phyloP scores from a whole-genome alignment of 1,140 invertebrate genomes.

The Zaprionus nigranus region DNA sequence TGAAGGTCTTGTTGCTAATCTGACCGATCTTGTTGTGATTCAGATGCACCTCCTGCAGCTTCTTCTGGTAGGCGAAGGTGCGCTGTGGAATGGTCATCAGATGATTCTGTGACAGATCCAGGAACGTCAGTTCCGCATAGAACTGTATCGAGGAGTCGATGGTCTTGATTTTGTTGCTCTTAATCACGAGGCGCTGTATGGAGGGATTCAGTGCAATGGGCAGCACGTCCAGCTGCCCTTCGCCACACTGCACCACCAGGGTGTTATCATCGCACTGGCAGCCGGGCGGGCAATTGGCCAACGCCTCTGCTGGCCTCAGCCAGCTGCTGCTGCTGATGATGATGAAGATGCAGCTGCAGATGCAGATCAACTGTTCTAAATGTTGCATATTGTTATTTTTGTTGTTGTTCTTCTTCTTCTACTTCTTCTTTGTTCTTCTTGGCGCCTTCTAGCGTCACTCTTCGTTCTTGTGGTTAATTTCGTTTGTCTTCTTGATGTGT shows the following conservation, averaged over 20 bases:
- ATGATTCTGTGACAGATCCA: slow-evolving; percentile 94
- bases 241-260: slow-evolving; percentile 92
- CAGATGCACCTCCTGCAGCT: slow-evolving; percentile 93
- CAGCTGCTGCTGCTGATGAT: slow-evolving; percentile 30
- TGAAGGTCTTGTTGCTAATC: slow-evolving; percentile 91
- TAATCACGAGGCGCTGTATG: slow-evolving; percentile 92
- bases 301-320: slow-evolving; percentile 41
- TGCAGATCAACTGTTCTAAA: slow-evolving; percentile 41
- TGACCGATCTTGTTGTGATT: slow-evolving; percentile 94
- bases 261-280: slow-evolving; percentile 95
- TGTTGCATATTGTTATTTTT: slow-evolving; percentile 42
- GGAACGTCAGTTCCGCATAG: slow-evolving; percentile 92
- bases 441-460: slow-evolving; percentile 28
- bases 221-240: slow-evolving; percentile 93
- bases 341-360: slow-evolving; percentile 57
- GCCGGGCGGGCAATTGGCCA: slow-evolving; percentile 90
- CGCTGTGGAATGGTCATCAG: slow-evolving; percentile 91
- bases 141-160: slow-evolving; percentile 95
- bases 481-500: slow-evolving; percentile 20
- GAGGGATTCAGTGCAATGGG: slow-evolving; percentile 96
- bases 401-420: slow-evolving; percentile 27
- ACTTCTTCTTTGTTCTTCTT: slow-evolving; percentile 23
- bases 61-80: slow-evolving; percentile 92
- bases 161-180: slow-evolving; percentile 94
- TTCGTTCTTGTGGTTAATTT: slow-evolving; percentile 38